Evolutionary conservation across 2,888 invertebrate species (phyloP).

Genomic region (Machimus atricapillus): DNA sequence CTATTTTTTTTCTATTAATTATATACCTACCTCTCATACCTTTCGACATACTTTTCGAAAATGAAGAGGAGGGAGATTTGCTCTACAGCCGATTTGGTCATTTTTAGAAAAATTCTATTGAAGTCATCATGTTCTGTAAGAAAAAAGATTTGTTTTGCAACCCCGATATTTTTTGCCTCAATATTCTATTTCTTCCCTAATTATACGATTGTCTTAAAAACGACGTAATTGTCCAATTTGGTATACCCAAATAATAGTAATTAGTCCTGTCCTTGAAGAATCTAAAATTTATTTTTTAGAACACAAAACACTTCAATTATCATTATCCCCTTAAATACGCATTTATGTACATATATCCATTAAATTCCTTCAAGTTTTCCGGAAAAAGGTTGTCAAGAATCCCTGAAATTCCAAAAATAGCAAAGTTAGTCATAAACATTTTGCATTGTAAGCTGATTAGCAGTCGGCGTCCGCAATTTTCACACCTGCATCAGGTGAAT

Average conservation of each 20-base stretch:
- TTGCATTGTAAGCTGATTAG: not conserved
- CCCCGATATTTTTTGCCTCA: not conserved
- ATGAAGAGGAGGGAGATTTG: too few relatives aligned
- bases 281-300: not conserved
- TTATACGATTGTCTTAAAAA: not conserved
- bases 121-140: not conserved
- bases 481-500: not conserved
- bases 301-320: not conserved
- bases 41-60: too few relatives aligned
- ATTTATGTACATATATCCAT: not conserved
- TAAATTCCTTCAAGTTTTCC: not conserved
- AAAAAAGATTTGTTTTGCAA: too few relatives aligned
- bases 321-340: not conserved
- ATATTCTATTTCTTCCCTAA: not conserved
- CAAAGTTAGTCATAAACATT: not conserved
- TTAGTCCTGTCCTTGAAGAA: not conserved
- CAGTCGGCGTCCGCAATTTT: not conserved
- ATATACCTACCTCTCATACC: too few relatives aligned
- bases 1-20: too few relatives aligned
- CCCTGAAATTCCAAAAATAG: not conserved
- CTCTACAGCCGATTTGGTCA: too few relatives aligned
- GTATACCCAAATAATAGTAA: not conserved
- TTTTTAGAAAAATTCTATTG: not conserved
- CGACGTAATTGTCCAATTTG: not conserved
- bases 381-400: not conserved